phyloP scores from a whole-genome alignment of 2,888 invertebrate genomes.

The Conomelus anceps region DNA sequence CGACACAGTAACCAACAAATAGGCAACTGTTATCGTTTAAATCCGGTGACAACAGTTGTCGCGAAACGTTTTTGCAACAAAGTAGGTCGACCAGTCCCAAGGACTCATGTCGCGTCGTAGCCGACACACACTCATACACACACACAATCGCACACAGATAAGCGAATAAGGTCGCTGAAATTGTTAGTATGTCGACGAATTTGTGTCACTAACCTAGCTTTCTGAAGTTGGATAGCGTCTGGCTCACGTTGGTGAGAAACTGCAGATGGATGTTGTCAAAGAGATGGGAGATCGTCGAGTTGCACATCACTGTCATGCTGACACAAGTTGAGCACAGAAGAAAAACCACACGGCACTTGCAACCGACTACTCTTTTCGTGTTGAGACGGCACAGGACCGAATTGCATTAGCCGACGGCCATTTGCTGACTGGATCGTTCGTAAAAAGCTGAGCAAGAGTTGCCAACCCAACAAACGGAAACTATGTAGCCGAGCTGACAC shows the following conservation, averaged over 20 bases:
- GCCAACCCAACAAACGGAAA: slow-evolving; percentile 3
- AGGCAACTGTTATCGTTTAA: neutral
- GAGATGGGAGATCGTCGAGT: neutral
- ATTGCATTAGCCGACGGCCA: slow-evolving; percentile 3
- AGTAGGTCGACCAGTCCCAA: neutral
- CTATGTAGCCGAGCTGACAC: neutral
- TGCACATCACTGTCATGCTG: neutral
- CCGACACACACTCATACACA: neutral
- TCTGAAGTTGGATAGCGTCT: neutral
- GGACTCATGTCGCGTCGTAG: neutral
- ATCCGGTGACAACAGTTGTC: neutral
- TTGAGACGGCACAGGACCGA: neutral
- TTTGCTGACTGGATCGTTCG: slow-evolving; percentile 12
- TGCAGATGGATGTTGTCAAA: neutral
- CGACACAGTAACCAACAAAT: neutral
- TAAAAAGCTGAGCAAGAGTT: neutral
- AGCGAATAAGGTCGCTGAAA: neutral
- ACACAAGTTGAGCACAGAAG: neutral
- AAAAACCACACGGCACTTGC: neutral
- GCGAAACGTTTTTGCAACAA: neutral
- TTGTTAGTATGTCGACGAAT: neutral
- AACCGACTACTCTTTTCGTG: neutral
- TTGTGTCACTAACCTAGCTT: neutral
- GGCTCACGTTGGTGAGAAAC: neutral
- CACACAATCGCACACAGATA: neutral